phyloP scores from a whole-genome alignment of 2,113 vertebrate genomes.

The Gracilinanus agilis region DNA sequence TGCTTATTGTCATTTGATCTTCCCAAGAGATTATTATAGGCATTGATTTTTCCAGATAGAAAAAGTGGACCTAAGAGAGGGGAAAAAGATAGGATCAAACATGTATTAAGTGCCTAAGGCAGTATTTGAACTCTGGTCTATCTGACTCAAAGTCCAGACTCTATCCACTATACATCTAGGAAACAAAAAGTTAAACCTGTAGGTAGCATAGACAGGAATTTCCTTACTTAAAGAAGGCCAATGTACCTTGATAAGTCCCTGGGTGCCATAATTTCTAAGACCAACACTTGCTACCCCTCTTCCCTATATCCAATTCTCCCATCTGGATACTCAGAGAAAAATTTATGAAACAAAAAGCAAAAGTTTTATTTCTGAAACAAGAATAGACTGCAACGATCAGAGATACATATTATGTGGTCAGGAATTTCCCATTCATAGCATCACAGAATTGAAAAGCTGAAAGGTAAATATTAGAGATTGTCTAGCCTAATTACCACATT shows the following conservation, averaged over 20 bases:
- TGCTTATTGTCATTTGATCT: background rate
- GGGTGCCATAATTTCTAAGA: background rate
- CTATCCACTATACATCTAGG: background rate
- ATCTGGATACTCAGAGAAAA: background rate
- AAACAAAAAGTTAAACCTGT: background rate
- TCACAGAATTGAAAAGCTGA: background rate
- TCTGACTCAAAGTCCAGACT: background rate
- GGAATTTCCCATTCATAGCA: background rate
- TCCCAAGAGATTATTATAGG: background rate
- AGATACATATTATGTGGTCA: background rate
- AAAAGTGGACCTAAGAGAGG: background rate
- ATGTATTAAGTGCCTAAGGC: background rate
- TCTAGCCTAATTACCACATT: background rate
- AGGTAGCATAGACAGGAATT: background rate
- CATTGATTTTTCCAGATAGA: background rate
- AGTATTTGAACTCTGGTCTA: no score
- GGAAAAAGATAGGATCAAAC: background rate
- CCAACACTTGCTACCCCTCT: background rate
- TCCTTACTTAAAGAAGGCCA: background rate
- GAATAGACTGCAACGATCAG: conserved; percentile 19
- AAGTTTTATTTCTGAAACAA: conserved; percentile 55
- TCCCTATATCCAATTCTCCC: background rate
- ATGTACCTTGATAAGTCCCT: background rate
- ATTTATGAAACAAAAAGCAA: conserved; percentile 10
- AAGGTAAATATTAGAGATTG: background rate